phyloP scores from a whole-genome alignment of 2,888 invertebrate species.

The Sipha maydis region DNA sequence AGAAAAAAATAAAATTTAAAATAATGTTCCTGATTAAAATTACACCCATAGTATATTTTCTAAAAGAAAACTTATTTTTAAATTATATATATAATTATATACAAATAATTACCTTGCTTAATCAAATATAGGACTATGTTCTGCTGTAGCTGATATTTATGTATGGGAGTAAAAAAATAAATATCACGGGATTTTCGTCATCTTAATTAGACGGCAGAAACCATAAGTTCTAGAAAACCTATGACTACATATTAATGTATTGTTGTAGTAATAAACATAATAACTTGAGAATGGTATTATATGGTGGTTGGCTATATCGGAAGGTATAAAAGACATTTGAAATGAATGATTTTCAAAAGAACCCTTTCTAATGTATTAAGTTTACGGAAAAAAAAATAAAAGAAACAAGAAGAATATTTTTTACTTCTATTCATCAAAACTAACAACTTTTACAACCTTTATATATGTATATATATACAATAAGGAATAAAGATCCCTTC shows the following conservation, averaged over 20 bases:
- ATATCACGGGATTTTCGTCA: too few species aligned
- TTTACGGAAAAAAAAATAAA: neutral
- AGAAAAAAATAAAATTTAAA: too few species aligned
- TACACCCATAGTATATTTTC: too few species aligned
- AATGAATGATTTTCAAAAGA: constrained; percentile 14
- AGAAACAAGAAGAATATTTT: neutral
- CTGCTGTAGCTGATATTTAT: too few species aligned
- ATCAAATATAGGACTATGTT: too few species aligned
- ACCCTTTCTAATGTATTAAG: constrained; percentile 6
- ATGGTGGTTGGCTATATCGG: neutral
- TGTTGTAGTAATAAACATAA: neutral
- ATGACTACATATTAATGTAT: neutral
- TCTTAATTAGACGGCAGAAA: neutral
- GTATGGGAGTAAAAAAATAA: too few species aligned
- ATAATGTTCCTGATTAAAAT: too few species aligned
- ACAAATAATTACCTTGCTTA: too few species aligned
- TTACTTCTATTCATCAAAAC: neutral
- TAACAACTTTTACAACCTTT: neutral
- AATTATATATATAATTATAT: too few species aligned
- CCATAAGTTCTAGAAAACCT: neutral
- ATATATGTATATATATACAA: neutral
- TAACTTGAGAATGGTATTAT: neutral
- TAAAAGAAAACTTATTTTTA: too few species aligned
- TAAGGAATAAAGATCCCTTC: neutral
- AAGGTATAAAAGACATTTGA: neutral